Percentiles rank a stretch among this genome's conserved stretches.
These are phyloP conservation scores for Embidobia sp. DNA, from an alignment of 2,888 invertebrate species.

Conservation along the genomic window DNA sequence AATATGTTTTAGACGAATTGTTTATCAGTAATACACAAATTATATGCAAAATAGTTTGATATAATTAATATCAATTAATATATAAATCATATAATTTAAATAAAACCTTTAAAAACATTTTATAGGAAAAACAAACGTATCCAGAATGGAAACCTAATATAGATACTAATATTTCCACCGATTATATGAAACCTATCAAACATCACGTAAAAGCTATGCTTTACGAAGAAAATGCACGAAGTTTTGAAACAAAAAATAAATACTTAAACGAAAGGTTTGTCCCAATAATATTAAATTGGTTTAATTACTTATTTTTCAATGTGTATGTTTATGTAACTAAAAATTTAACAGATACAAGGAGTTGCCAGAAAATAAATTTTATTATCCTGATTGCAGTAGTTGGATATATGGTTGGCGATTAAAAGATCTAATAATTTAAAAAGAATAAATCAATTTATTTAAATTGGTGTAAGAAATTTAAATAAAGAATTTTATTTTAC, in stretches of 20 bases:
- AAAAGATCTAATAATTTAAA: constrained; percentile 64
- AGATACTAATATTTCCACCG: constrained; percentile 65
- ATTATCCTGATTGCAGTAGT: constrained; percentile 74
- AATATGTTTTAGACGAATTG: no score
- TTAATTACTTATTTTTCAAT: constrained; percentile 17
- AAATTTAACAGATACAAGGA: constrained; percentile 69
- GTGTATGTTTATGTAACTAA: constrained; percentile 11
- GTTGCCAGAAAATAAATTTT: constrained; percentile 74
- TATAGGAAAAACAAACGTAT: constrained; percentile 14
- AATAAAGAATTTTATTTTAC: no score
- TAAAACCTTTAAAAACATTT: not conserved
- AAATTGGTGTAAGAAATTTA: no score
- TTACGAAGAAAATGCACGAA: constrained; percentile 69
- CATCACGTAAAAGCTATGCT: constrained; percentile 68
- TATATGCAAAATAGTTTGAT: no score
- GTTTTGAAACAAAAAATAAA: constrained; percentile 71
- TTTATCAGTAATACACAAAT: no score
- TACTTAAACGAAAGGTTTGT: constrained; percentile 74
- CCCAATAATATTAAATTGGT: not conserved
- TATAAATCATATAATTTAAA: not conserved
- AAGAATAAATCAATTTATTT: not conserved
- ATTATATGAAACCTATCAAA: constrained; percentile 74
- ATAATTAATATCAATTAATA: constrained; percentile 2
- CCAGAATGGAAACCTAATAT: constrained; percentile 68
- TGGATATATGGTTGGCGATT: constrained; percentile 77